Conservation (phyloP, 1,140 invertebrate species). For the Acyrthosiphon pisum region DNA sequence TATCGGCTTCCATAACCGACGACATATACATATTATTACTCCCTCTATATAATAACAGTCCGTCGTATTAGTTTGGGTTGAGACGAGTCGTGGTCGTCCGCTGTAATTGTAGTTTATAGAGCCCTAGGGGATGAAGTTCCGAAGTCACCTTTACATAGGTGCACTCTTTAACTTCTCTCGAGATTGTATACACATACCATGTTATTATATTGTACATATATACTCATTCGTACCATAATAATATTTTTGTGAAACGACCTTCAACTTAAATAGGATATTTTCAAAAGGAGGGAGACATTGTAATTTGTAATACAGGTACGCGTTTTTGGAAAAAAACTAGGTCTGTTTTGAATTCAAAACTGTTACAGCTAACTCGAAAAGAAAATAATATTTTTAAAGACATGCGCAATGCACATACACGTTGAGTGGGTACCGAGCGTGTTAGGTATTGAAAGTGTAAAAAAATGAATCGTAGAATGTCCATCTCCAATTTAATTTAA, state of each 20-base stretch:
- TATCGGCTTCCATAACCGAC: background rate
- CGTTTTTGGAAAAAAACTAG: background rate
- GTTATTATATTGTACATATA: background rate
- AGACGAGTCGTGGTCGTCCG: background rate
- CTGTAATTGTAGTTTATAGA: background rate
- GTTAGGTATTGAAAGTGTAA: background rate
- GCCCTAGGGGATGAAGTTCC: background rate
- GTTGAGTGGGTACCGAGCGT: background rate
- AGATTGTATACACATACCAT: background rate
- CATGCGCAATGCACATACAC: background rate
- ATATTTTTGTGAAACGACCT: background rate
- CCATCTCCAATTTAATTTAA: background rate
- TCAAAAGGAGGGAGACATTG: background rate
- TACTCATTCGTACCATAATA: background rate
- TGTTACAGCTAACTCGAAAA: background rate
- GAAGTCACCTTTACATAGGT: background rate
- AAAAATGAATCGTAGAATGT: background rate
- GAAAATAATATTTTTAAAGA: background rate
- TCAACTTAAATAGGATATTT: conserved; percentile 16
- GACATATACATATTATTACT: conserved; percentile 4
- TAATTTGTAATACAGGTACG: background rate
- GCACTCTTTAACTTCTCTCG: background rate
- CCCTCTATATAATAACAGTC: background rate
- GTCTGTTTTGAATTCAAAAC: background rate
- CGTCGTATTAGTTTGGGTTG: background rate